These are phyloP conservation scores for Archegozetes longisetosus DNA, from an alignment of 1,140 invertebrate genomes.

Conservation along the genomic window DNA sequence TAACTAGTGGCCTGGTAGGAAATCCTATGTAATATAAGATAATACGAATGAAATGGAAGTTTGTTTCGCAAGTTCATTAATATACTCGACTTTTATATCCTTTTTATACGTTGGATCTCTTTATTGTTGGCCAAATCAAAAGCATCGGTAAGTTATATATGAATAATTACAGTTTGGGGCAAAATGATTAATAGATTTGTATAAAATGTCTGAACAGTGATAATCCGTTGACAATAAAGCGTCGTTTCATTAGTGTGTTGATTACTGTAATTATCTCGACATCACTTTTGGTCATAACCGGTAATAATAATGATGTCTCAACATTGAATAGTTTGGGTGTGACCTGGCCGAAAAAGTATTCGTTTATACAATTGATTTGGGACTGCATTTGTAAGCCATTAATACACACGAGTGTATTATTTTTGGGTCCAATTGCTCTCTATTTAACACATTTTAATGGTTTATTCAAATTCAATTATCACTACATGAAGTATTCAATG, in stretches of 20 bases:
- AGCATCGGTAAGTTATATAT: neutral
- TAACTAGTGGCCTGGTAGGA: no score
- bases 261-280: neutral
- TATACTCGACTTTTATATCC: neutral
- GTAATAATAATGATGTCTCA: neutral
- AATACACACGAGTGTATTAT: neutral
- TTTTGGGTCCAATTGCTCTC: neutral
- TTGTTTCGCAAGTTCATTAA: neutral
- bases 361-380: neutral
- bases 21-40: no score
- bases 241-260: slow-evolving; percentile 6
- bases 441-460: neutral
- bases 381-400: neutral
- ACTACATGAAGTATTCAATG: neutral
- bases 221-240: slow-evolving; percentile 5
- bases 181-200: neutral
- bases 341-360: neutral
- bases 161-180: neutral
- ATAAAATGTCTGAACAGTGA: neutral
- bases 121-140: slow-evolving; percentile 3
- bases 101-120: slow-evolving; percentile 3
- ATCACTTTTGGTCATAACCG: neutral
- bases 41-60: no score
- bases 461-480: neutral
- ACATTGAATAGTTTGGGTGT: neutral